phyloP scores from a whole-genome alignment of 1,140 invertebrate species.

The Halesus radiatus region DNA sequence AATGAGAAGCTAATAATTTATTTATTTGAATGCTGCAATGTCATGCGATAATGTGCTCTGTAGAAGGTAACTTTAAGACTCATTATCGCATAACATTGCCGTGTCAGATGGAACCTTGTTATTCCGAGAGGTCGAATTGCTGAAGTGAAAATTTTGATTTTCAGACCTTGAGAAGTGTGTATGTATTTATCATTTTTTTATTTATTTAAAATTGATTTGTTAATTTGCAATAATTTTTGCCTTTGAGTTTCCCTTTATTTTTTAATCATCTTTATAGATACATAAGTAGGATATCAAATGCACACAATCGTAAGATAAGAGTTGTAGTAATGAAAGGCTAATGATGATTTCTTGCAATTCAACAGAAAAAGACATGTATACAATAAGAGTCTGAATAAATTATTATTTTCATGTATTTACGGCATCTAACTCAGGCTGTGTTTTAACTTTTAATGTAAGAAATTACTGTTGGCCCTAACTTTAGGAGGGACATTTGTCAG shows the following conservation, averaged over 20 bases:
- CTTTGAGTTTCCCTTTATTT: background rate
- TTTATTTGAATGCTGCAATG: too few relatives aligned
- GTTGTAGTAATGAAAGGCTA: background rate
- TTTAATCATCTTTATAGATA: background rate
- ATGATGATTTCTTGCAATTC: conserved; percentile 16
- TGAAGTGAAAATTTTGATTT: too few relatives aligned
- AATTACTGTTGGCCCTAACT: background rate
- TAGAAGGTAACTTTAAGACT: too few relatives aligned
- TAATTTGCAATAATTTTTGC: background rate
- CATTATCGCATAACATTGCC: too few relatives aligned
- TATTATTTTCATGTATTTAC: conserved; percentile 15
- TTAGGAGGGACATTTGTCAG: too few relatives aligned
- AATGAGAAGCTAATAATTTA: too few relatives aligned
- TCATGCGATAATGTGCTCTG: too few relatives aligned
- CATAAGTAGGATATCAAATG: conserved; percentile 4
- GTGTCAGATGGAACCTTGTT: too few relatives aligned
- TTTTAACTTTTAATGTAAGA: conserved; percentile 6
- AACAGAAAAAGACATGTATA: conserved; percentile 19
- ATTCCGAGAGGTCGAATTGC: too few relatives aligned
- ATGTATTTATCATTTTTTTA: too few relatives aligned
- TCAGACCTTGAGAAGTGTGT: too few relatives aligned
- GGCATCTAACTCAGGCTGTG: conserved; percentile 17
- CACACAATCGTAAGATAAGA: background rate
- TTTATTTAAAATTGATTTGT: too few relatives aligned
- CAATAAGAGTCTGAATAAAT: conserved; percentile 1